Evolutionary conservation across 2,888 invertebrate species (phyloP), one percentile per base, ranked within the genome.

Genomic region (Polyommatus icarus): DNA sequence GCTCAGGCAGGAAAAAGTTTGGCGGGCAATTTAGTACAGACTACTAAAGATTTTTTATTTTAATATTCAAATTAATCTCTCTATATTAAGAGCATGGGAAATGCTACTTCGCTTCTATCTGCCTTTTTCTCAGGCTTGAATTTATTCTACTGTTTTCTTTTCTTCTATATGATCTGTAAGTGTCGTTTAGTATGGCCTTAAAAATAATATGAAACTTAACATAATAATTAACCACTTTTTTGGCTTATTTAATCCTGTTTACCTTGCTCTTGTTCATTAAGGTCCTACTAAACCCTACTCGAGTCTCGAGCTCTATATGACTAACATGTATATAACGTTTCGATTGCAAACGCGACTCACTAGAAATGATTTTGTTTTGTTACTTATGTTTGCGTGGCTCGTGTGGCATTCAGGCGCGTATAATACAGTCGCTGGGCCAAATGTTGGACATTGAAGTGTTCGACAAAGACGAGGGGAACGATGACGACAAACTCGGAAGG

Each of bases 401-500:
- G 85, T 87, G 88, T 88, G 89, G 89, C 87, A 89, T 89, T 87
- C 87, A 94, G 94, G 93, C 93, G 90, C 90, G 91, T 84, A 90
- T 96, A 87, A 93, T 95, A 94, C 95, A 95, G 89, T 89, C 96
- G 90, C 90, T 96, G 91, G 97, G 97, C 83, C 97, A 97, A 93
- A 94, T 95, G 88, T 93, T 97, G 90, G 95, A 96, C 85, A 91
- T 98, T 83, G 96, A 96, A 87, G 93, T 98, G 83, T 96, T 96
- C 95, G 98, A 99, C 95, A 96, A 96, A 90, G 99, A 99, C 90
- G 97, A 98, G 84, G 95, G 96, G 85, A 95, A 96, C 85, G 96
- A 96, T 89, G 98, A 99, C 94, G 98, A 98, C 93, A 96, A 95
- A 85, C 95, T 98, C 84, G 98, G 98, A 94, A 97, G 97, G 97